Conservation (phyloP, 2,888 invertebrate species). For the Biston betularia region DNA sequence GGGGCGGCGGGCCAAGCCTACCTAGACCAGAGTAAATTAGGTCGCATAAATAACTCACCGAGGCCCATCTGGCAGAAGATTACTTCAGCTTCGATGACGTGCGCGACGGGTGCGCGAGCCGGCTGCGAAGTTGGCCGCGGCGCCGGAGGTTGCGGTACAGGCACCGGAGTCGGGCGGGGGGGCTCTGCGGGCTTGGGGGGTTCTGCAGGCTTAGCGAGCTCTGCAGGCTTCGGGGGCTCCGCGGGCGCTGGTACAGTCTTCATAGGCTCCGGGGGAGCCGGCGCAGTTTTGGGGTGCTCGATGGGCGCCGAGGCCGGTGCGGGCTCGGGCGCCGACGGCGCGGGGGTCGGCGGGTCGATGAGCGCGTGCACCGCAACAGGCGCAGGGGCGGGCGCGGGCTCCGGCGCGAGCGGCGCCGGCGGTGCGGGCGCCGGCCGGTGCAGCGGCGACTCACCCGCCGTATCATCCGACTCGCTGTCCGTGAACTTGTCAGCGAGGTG, state of each 20-base stretch:
- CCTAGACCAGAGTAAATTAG: slow-evolving; percentile 41
- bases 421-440: slow-evolving; percentile 69
- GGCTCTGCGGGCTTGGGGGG: slow-evolving; percentile 49
- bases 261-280: slow-evolving; percentile 41
- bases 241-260: slow-evolving; percentile 47
- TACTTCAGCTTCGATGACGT: slow-evolving; percentile 88
- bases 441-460: slow-evolving; percentile 77
- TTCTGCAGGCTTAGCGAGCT: slow-evolving; percentile 46
- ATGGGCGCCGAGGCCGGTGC: slow-evolving; percentile 59
- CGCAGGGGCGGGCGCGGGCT: slow-evolving; percentile 42
- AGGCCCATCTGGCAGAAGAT: slow-evolving; percentile 91
- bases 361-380: slow-evolving; percentile 42
- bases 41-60: slow-evolving; percentile 77
- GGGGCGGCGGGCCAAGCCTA: background rate
- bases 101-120: slow-evolving; percentile 69
- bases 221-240: slow-evolving; percentile 48
- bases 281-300: slow-evolving; percentile 15
- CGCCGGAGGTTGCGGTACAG: slow-evolving; percentile 43
- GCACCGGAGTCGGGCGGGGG: slow-evolving; percentile 48
- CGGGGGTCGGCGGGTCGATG: slow-evolving; percentile 35
- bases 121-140: slow-evolving; percentile 56
- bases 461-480: slow-evolving; percentile 86
- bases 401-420: slow-evolving; percentile 36
- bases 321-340: slow-evolving; percentile 39
- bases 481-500: slow-evolving; percentile 85